Conservation (phyloP, 2,888 invertebrate genomes). For the Lepidonotus clava region DNA sequence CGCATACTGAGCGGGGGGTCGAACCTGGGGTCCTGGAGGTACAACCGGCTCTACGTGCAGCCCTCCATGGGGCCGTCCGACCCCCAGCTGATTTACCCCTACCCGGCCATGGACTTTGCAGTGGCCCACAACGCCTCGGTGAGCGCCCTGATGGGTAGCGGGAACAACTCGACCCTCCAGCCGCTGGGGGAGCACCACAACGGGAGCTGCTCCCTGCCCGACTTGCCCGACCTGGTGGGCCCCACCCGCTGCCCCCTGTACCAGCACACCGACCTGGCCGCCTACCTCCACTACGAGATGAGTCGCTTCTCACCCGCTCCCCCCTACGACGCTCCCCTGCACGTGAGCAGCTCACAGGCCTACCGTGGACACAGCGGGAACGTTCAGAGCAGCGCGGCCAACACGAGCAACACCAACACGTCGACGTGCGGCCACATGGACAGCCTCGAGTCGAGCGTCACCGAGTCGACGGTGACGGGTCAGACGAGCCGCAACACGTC, state of each 20-base stretch:
- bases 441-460: constrained; percentile 47
- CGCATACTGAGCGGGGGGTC: background rate
- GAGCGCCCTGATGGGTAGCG: constrained; percentile 39
- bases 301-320: background rate
- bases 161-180: background rate
- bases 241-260: background rate
- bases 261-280: background rate
- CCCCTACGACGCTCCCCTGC: background rate
- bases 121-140: constrained; percentile 28
- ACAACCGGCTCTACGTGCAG: background rate
- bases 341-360: background rate
- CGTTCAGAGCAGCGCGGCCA: too few relatives aligned
- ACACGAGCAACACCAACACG: constrained; percentile 11
- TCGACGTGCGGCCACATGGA: constrained; percentile 56
- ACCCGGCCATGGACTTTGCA: background rate
- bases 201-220: background rate
- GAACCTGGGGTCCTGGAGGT: constrained; percentile 28
- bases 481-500: constrained; percentile 48
- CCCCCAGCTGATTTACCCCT: background rate
- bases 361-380: background rate
- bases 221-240: background rate
- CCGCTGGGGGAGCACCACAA: background rate
- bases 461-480: constrained; percentile 30
- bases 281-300: constrained; percentile 10
- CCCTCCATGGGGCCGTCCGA: background rate